phyloP scores from a whole-genome alignment of 2,797 vertebrate species.

The Paedocypris micromegethes region DNA sequence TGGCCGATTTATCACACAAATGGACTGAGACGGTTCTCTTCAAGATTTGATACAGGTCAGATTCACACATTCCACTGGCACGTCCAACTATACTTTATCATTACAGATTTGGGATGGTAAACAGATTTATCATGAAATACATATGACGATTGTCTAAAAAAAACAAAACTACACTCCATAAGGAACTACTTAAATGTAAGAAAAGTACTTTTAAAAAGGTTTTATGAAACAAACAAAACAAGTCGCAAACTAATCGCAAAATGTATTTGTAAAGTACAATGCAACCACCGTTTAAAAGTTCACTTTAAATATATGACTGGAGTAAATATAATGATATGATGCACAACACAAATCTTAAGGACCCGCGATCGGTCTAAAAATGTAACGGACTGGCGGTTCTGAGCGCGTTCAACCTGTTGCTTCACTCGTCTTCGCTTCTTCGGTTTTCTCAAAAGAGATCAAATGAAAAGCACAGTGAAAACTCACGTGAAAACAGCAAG shows the following conservation, averaged over 20 bases:
- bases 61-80: constrained; percentile 26
- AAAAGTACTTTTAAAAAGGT: no score
- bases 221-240: no score
- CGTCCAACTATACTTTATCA: constrained; percentile 19
- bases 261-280: no score
- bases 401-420: constrained; percentile 62
- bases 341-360: constrained; percentile 1
- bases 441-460: neutral
- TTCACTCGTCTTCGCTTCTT: constrained; percentile 1
- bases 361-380: constrained; percentile 23
- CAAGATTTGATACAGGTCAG: constrained; percentile 29
- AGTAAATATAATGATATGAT: neutral
- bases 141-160: no score
- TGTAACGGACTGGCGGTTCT: constrained; percentile 11
- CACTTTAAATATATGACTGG: neutral
- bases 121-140: neutral
- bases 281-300: no score
- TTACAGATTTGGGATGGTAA: constrained; percentile 6
- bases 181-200: no score
- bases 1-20: no score
- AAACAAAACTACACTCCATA: no score
- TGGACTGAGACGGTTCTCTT: neutral
- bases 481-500: constrained; percentile 62
- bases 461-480: neutral
- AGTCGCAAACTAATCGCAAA: no score